Evolutionary conservation across 1,140 invertebrate genomes (phyloP).

Genomic region (Oryctes rhinoceros): DNA sequence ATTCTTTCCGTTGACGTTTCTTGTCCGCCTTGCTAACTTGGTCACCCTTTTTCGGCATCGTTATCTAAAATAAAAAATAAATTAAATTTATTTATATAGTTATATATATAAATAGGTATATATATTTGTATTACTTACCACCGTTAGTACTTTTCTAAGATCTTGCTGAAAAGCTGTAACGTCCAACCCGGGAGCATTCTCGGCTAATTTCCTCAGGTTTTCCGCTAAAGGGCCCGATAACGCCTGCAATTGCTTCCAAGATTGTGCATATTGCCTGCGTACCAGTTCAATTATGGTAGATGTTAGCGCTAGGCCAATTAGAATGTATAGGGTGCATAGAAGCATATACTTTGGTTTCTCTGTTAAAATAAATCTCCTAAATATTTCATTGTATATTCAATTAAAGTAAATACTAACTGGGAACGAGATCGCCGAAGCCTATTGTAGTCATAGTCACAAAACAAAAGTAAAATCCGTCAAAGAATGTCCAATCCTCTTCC

Average conservation of each 20-base stretch:
- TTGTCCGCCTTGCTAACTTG: constrained; percentile 58
- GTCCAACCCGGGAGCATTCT: constrained; percentile 75
- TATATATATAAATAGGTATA: no score
- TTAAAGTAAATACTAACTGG: constrained; percentile 69
- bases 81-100: no score
- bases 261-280: constrained; percentile 82
- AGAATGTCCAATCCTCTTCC: constrained; percentile 90
- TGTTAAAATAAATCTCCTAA: constrained; percentile 58
- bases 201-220: constrained; percentile 75
- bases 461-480: constrained; percentile 93
- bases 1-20: constrained; percentile 64
- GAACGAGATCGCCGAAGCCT: constrained; percentile 91
- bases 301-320: constrained; percentile 92
- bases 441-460: constrained; percentile 96
- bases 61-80: constrained; percentile 59
- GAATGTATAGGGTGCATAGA: constrained; percentile 89
- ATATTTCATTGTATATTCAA: neutral
- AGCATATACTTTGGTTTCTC: constrained; percentile 88
- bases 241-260: constrained; percentile 81
- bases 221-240: constrained; percentile 82
- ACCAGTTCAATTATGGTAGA: constrained; percentile 94
- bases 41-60: constrained; percentile 61
- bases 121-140: constrained; percentile 62
- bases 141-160: constrained; percentile 70
- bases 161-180: constrained; percentile 74